These are phyloP conservation scores for Cichladusa arquata DNA, from an alignment of 2,113 vertebrate genomes.

Conservation along the genomic window DNA sequence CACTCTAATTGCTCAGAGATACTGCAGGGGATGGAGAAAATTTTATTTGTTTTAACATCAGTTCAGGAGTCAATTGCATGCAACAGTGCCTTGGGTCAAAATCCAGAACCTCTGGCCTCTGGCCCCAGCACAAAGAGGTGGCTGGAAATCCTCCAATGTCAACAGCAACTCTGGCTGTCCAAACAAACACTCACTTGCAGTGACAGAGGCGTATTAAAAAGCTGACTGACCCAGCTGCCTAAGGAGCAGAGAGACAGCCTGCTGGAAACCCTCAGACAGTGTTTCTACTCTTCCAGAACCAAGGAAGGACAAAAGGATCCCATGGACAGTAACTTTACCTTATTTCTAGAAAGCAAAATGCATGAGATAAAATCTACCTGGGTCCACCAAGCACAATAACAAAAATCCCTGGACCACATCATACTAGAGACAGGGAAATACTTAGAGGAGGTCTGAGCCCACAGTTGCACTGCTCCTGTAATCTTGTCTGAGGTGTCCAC, in stretches of 20 bases:
- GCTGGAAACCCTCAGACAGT: background rate
- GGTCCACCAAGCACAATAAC: background rate
- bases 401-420: background rate
- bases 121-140: background rate
- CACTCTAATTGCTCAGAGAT: background rate
- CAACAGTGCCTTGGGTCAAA: background rate
- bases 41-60: background rate
- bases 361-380: background rate
- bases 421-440: background rate
- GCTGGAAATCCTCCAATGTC: background rate
- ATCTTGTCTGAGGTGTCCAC: background rate
- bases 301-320: background rate
- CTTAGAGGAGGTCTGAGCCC: background rate
- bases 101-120: background rate
- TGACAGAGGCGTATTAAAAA: fast-evolving
- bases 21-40: background rate
- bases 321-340: background rate
- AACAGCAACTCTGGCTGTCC: background rate
- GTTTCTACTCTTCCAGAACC: background rate
- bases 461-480: background rate
- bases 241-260: background rate
- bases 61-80: background rate
- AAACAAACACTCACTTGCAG: background rate
- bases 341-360: background rate
- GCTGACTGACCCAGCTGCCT: background rate